Evolutionary conservation across 2,797 vertebrate genomes (phyloP), one percentile per base, ranked within the genome.

Genomic region (Ispidina picta): DNA sequence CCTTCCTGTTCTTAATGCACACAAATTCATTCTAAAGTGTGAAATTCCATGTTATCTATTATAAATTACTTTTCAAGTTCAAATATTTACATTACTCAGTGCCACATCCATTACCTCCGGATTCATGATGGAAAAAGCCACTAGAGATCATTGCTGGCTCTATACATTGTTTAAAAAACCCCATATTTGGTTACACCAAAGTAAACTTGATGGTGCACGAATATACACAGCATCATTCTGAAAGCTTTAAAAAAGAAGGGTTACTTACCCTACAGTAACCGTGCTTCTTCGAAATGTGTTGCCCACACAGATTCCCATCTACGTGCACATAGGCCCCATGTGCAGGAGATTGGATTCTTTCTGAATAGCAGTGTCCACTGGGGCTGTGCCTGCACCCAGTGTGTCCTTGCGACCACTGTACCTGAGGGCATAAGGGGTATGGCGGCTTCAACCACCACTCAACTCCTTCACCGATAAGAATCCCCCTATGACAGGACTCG

Each of bases 221-320:
- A 64, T 48, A 83, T 78, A 95, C 83, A 95, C 91, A 86, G 94
- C 95, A 95, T 95, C 86, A 5, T 82, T 88, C 33, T 39, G 92
- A 96, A 96, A 96, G 86, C 93, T 96, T 95, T 95, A 96, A 86
- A 95, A 96, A 95, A 95, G 92, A 95, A 91, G 93, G 95, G 95
- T 92, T 96, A 96, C 95, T 96, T 96, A 96, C 95, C 95, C 94
- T 96, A 96, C 95, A 96, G 94, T 96, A 96, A 95, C 95, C 93
- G 95, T 94, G 95, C 95, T 96, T 96, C 95, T 96, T 96, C 94
- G 95, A 96, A 96, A 96, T 96, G 95, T 96, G 94, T 96, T 96
- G 95, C 90, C 95, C 95, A 96, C 95, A 96, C 95, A 96, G 95
- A 96, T 96, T 96, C 95, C 95, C 95, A 95, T 96, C 95, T 96